Evolutionary conservation across 2,797 vertebrate genomes (phyloP).

Genomic region (Siniperca undulata): DNA sequence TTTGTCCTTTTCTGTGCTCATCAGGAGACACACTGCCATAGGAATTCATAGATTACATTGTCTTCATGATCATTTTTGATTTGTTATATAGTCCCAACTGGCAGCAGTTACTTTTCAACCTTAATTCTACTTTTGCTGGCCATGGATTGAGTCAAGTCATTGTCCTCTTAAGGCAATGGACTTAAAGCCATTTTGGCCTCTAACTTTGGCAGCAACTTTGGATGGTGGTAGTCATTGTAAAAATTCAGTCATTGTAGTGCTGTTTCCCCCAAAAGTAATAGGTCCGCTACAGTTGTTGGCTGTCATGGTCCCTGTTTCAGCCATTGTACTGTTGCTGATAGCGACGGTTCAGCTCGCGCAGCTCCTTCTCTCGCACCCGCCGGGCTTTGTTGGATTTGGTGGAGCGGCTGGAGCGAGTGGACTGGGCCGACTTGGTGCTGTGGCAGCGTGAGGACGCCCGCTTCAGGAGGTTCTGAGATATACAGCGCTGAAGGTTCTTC

Average conservation of each 20-base stretch:
- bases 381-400: slow-evolving; percentile 97
- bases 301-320: slow-evolving; percentile 72
- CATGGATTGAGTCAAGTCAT: slow-evolving; percentile 12
- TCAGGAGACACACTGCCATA: slow-evolving; percentile 19
- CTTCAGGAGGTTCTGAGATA: slow-evolving; percentile 98
- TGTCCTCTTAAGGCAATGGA: slow-evolving; percentile 20
- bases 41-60: slow-evolving; percentile 32
- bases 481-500: slow-evolving; percentile 99
- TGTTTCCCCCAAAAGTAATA: not conserved
- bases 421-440: slow-evolving; percentile 98
- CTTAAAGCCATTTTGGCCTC: slow-evolving; percentile 7
- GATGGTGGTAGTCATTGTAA: not conserved
- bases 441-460: slow-evolving; percentile 97
- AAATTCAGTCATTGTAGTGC: slow-evolving; percentile 29
- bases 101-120: slow-evolving; percentile 32
- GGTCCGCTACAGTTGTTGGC: not conserved
- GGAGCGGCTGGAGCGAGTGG: slow-evolving; percentile 95
- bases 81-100: slow-evolving; percentile 23
- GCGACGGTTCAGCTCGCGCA: slow-evolving; percentile 96
- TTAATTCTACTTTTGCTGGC: not conserved
- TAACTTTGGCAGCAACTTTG: slow-evolving; percentile 11
- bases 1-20: slow-evolving; percentile 32
- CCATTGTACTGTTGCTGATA: slow-evolving; percentile 97
- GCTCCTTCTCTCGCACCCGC: slow-evolving; percentile 93
- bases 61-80: slow-evolving; percentile 19